Percentiles rank a stretch among this genome's conserved stretches.
Conservation (phyloP, 2,888 invertebrate genomes). For the Xanthorhoe spadicearia region DNA sequence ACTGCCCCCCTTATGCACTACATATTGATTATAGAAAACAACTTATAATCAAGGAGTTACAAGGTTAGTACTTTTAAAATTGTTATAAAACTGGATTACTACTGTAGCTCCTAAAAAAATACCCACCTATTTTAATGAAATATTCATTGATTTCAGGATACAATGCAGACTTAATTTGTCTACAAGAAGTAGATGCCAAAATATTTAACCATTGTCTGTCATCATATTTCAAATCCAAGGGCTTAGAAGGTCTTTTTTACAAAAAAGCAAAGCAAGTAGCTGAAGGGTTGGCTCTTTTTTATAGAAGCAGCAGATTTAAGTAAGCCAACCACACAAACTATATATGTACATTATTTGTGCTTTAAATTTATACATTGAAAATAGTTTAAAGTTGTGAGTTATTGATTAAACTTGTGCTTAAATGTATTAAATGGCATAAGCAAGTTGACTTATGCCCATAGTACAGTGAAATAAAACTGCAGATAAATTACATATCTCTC, state of each 20-base stretch:
- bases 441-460: too few relatives aligned
- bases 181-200: constrained; percentile 96
- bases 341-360: too few relatives aligned
- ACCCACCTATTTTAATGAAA: not conserved
- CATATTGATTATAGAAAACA: constrained; percentile 94
- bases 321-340: too few relatives aligned
- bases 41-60: constrained; percentile 92
- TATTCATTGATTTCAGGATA: constrained; percentile 85
- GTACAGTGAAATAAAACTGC: too few relatives aligned
- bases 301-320: constrained; percentile 88
- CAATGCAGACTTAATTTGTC: constrained; percentile 94
- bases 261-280: constrained; percentile 89
- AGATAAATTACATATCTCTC: too few relatives aligned
- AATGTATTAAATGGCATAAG: too few relatives aligned
- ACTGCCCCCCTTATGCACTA: constrained; percentile 93
- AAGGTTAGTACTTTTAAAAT: constrained; percentile 79
- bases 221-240: constrained; percentile 83
- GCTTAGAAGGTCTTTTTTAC: constrained; percentile 86
- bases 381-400: too few relatives aligned
- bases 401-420: too few relatives aligned
- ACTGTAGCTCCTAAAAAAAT: not conserved
- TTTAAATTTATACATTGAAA: too few relatives aligned
- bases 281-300: constrained; percentile 94
- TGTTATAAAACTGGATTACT: not conserved
- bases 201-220: constrained; percentile 88